Conservation (phyloP, 2,797 vertebrate species). For the Adrianichthys oophorus region DNA sequence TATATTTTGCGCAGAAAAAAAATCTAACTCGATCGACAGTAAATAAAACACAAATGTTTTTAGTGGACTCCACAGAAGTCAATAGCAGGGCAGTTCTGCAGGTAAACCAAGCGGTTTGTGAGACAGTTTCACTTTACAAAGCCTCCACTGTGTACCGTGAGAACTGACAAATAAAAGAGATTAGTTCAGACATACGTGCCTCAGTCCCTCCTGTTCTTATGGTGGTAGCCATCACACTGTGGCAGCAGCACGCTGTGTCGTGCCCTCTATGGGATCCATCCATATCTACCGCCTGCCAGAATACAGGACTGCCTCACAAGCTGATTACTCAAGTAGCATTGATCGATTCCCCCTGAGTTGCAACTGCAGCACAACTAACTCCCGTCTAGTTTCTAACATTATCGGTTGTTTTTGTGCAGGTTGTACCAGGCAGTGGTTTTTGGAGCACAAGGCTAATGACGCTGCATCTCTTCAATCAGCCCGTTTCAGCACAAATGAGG, state of each 20-base stretch:
- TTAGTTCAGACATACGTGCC: constrained; percentile 4
- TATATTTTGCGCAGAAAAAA: too few relatives aligned
- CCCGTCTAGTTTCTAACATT: neutral
- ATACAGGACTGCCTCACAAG: constrained; percentile 10
- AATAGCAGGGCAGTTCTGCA: constrained; percentile 15
- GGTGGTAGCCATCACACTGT: constrained; percentile 6
- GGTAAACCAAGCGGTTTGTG: constrained; percentile 4
- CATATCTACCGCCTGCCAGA: constrained; percentile 9
- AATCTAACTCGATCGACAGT: too few relatives aligned
- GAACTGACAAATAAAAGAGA: constrained; percentile 7
- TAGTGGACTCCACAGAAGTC: neutral
- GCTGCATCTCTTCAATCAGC: constrained; percentile 13
- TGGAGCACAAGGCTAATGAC: constrained; percentile 2
- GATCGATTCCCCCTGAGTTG: constrained; percentile 26
- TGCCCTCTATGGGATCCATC: constrained; percentile 3
- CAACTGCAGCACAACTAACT: neutral
- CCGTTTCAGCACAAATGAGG: neutral
- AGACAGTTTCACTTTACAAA: constrained; percentile 4
- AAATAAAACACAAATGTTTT: too few relatives aligned
- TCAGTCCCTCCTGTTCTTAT: neutral
- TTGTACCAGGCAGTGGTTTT: constrained; percentile 1
- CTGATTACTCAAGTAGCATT: constrained; percentile 30
- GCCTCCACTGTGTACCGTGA: neutral
- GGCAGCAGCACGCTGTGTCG: constrained; percentile 10
- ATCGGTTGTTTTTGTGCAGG: constrained; percentile 3